These are phyloP conservation scores for Sinhomidia bicolor DNA, from an alignment of 2,888 invertebrate genomes.

Conservation along the genomic window DNA sequence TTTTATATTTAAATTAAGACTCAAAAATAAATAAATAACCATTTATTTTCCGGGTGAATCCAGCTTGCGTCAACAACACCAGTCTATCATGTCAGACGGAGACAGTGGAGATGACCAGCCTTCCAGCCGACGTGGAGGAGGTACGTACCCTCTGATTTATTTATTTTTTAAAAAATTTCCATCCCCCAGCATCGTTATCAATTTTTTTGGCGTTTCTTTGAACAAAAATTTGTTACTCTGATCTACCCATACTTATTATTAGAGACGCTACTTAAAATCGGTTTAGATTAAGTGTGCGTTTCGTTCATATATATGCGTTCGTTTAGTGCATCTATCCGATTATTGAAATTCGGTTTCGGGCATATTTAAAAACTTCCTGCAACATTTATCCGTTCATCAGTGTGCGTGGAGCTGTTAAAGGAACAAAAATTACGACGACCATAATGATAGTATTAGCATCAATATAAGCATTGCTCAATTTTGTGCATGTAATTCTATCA, in stretches of 20 bases:
- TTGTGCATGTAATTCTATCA: background rate
- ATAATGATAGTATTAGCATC: background rate
- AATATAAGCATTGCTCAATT: background rate
- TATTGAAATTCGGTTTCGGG: slow-evolving; percentile 69
- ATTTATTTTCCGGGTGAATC: slow-evolving; percentile 24
- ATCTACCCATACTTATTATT: background rate
- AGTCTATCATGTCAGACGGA: slow-evolving; percentile 76
- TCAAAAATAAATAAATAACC: background rate
- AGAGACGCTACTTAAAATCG: background rate
- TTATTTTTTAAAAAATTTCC: background rate
- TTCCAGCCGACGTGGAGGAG: slow-evolving; percentile 77
- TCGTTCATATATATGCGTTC: background rate
- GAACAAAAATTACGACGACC: slow-evolving; percentile 26
- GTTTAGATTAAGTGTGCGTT: too few species aligned
- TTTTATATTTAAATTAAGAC: background rate
- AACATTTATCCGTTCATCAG: slow-evolving; percentile 44
- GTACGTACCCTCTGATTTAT: slow-evolving; percentile 55
- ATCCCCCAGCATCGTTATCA: too few species aligned
- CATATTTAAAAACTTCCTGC: slow-evolving; percentile 71
- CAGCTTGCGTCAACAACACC: background rate
- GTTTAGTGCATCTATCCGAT: background rate
- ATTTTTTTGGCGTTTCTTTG: slow-evolving; percentile 5
- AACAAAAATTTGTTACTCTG: slow-evolving; percentile 3
- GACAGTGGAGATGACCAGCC: slow-evolving; percentile 80
- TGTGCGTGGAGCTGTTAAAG: slow-evolving; percentile 49